phyloP scores from a whole-genome alignment of 35 echinoderm and acorn worm genomes.

The Hemicentrotus pulcherrimus region DNA sequence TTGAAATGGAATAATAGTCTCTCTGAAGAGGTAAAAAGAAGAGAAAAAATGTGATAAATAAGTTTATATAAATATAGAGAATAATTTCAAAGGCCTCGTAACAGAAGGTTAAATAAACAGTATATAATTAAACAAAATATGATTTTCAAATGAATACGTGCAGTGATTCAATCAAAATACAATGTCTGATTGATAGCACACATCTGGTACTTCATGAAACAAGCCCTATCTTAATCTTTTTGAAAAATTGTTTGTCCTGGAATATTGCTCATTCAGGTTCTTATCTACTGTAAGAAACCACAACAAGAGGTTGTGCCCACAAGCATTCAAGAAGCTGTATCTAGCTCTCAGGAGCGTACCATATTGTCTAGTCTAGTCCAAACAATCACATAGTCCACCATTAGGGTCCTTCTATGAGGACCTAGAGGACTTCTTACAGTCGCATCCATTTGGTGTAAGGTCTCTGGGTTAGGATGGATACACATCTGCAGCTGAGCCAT shows the following conservation, averaged over 20 bases:
- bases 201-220: background rate
- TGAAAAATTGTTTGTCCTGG: too few relatives aligned
- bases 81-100: too few relatives aligned
- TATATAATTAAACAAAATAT: too few relatives aligned
- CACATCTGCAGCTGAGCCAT: background rate
- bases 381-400: background rate
- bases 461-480: background rate
- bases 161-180: background rate
- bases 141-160: background rate
- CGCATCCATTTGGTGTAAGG: too few relatives aligned
- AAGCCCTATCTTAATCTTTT: too few relatives aligned
- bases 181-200: background rate
- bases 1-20: too few relatives aligned
- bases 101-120: too few relatives aligned
- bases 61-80: background rate
- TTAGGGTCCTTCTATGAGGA: background rate
- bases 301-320: background rate
- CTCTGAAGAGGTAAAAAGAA: too few relatives aligned
- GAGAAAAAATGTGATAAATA: background rate
- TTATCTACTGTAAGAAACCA: background rate
- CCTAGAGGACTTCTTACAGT: too few relatives aligned
- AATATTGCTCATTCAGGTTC: background rate
- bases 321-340: background rate
- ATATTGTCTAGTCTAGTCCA: too few relatives aligned
- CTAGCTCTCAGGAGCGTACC: too few relatives aligned